Evolutionary conservation across 2,888 invertebrate genomes (phyloP), one percentile per base, ranked within the genome.

Genomic region (Lepidonotus clava): DNA sequence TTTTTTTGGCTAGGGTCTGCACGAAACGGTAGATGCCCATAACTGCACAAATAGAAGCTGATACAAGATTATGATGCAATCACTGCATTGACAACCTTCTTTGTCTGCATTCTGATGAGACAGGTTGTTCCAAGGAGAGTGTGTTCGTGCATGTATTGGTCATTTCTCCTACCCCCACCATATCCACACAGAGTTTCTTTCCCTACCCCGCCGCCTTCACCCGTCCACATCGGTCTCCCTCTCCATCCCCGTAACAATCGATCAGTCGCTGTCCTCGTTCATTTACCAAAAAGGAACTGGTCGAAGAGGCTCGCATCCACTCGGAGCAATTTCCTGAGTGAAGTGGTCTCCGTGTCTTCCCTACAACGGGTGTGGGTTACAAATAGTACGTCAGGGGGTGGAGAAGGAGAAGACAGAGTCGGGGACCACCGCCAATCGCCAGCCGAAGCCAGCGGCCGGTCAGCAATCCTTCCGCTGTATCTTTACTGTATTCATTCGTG

Each of bases 301-400:
- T 71, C 34, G 36, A 1, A 38, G 71, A 11, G 36, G 38, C 71
- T 36, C 71, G n/a, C 71, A 71, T 71, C 61, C 24, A 61, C 61
- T 61, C 61, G 18, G 46, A 80, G 46, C 80, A 41, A 80, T 80
- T 80, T 46, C 80, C 80, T 80, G 80, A 80, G 46, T 80, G 80
- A 51, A 80, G 80, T 80, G 32, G 80, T 80, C 80, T 80, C 80
- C 14, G 41, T 76, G 76, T 76, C 76, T 14, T 71, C 2, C 71
- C 71, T 21, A 38, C 71, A 38, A 38, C 71, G 36, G 36, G 28
- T 18, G 46, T 46, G 24, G 28, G 24, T 80, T 80, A 80, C 80
- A 80, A 51, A 80, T 80, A 34, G 66, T 66, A 8, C 8, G 46
- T 11, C 18, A 18, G 8, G 46, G 46, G 46, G 8, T 18, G 46